A percentile compares a stretch with the other conserved stretches of the same genome.
phyloP scores from a whole-genome alignment of 2,888 invertebrate genomes.

The Platycnemis pennipes region DNA sequence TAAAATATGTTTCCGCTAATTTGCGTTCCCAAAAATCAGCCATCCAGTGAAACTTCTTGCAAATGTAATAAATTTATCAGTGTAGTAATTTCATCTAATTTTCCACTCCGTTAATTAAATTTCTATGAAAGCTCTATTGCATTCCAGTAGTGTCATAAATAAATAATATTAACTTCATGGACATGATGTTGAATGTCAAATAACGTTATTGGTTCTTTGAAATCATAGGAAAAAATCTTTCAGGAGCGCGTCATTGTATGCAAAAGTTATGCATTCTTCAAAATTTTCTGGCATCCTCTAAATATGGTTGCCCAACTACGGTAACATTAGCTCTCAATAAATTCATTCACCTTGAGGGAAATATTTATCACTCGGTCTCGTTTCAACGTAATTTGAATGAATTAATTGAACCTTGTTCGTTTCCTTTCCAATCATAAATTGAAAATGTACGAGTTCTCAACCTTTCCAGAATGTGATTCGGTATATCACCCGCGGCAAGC shows the following conservation, averaged over 20 bases:
- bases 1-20: too few relatives aligned
- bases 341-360: not conserved
- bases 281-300: not conserved
- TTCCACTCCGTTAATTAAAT: too few relatives aligned
- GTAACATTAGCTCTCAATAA: not conserved
- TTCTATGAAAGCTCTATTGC: too few relatives aligned
- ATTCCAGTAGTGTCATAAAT: too few relatives aligned
- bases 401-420: constrained; percentile 4
- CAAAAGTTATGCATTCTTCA: not conserved
- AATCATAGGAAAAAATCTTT: too few relatives aligned
- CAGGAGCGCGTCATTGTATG: not conserved
- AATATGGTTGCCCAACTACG: not conserved
- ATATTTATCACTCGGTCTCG: not conserved
- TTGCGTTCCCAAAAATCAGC: too few relatives aligned
- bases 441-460: not conserved
- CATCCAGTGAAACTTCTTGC: too few relatives aligned
- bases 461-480: not conserved
- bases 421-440: constrained; percentile 34
- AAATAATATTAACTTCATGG: too few relatives aligned
- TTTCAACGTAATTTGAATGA: constrained; percentile 44
- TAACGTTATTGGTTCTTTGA: too few relatives aligned
- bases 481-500: not conserved
- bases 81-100: too few relatives aligned
- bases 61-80: too few relatives aligned
- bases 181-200: too few relatives aligned